A percentile compares a stretch with the other conserved stretches of the same genome.
Conservation (phyloP, 2,113 vertebrate genomes). For the Pseudorhombus dupliciocellatus region DNA sequence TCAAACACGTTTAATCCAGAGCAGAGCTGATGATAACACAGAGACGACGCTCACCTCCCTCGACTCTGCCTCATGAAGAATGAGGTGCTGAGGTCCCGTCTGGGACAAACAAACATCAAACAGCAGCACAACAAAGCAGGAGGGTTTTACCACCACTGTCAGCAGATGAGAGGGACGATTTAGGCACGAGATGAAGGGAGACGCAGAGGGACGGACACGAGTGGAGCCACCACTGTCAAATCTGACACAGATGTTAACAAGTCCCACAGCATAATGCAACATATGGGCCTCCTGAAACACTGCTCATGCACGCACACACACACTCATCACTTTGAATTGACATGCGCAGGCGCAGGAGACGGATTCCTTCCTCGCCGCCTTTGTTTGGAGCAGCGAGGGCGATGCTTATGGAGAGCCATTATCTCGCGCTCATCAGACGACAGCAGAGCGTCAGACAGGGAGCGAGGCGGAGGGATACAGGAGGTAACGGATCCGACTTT, state of each 20-base stretch:
- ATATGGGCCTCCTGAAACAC: slow-evolving; percentile 5
- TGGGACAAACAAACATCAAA: slow-evolving; percentile 30
- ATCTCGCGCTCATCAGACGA: slow-evolving; percentile 2
- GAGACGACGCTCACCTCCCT: not conserved
- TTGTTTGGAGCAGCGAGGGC: slow-evolving; percentile 23
- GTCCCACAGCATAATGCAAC: slow-evolving; percentile 33
- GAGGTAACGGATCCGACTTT: not conserved
- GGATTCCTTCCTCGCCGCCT: slow-evolving; percentile 18
- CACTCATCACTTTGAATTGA: not conserved
- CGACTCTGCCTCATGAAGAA: slow-evolving; percentile 21
- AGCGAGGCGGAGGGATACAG: not conserved
- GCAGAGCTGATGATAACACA: not conserved
- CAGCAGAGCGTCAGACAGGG: not conserved
- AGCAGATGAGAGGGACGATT: slow-evolving; percentile 28
- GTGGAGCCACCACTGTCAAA: slow-evolving; percentile 6
- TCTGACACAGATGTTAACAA: slow-evolving; percentile 44
- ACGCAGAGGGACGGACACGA: slow-evolving; percentile 3
- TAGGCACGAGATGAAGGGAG: slow-evolving; percentile 3
- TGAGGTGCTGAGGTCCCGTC: slow-evolving; percentile 1
- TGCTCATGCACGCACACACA: slow-evolving; percentile 1
- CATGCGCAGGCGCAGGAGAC: not conserved
- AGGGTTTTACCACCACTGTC: not conserved
- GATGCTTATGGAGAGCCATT: not conserved
- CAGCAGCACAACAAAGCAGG: slow-evolving; percentile 22
- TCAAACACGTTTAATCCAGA: too few relatives aligned